Percentiles rank a stretch among this genome's conserved stretches.
Evolutionary conservation across 2,113 vertebrate species (phyloP).

Genomic region (Galemys pyrenaicus): DNA sequence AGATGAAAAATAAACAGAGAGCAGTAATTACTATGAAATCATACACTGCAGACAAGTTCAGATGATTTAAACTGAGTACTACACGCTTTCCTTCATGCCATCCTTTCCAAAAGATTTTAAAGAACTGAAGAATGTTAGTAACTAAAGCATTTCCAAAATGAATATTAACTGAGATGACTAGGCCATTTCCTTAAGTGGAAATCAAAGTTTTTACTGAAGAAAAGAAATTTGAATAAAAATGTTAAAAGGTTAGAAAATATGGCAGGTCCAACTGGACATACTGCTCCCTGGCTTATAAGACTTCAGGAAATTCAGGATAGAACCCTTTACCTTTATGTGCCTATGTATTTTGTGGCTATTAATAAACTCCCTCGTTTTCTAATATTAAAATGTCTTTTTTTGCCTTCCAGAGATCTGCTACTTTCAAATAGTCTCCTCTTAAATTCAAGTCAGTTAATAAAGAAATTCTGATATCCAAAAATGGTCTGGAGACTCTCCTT

Average conservation of each 20-base stretch:
- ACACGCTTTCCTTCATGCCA: background rate
- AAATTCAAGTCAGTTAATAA: slow-evolving; percentile 42
- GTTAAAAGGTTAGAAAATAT: background rate
- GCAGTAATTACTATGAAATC: background rate
- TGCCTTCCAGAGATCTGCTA: background rate
- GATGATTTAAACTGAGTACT: background rate
- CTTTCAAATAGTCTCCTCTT: slow-evolving; percentile 35
- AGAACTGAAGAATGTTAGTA: background rate
- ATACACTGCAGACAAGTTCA: background rate
- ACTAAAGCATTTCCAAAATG: background rate
- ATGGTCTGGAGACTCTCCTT: background rate
- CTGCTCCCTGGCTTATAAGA: background rate
- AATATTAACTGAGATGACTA: background rate
- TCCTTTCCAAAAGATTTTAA: background rate
- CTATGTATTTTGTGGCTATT: background rate
- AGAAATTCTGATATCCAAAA: background rate
- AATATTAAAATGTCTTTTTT: slow-evolving; percentile 5
- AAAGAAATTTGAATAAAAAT: background rate
- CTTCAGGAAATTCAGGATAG: background rate
- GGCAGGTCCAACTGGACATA: background rate
- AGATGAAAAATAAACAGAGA: background rate
- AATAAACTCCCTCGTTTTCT: background rate
- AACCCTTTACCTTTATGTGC: background rate
- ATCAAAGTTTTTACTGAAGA: background rate
- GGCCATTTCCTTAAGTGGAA: background rate